These are phyloP conservation scores for Microctonus brassicae DNA, from an alignment of 2,888 invertebrate genomes.

Conservation along the genomic window DNA sequence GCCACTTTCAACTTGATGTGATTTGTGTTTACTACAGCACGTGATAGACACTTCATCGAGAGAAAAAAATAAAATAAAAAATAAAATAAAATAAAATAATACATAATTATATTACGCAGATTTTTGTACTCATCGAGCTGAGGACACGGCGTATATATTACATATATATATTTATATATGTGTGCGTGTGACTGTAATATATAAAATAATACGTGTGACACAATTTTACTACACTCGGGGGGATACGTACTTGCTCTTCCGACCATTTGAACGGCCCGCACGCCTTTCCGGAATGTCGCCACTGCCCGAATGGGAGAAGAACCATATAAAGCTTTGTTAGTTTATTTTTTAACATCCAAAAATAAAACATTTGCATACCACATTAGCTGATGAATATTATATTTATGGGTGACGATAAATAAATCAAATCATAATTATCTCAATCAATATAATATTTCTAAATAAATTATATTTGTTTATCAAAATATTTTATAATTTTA, in stretches of 20 bases:
- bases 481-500: no score
- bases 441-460: not conserved
- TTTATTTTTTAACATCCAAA: conserved; percentile 56
- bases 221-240: conserved; percentile 68
- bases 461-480: no score
- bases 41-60: not conserved
- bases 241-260: conserved; percentile 97
- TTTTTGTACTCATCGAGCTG: not conserved
- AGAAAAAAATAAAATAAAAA: not conserved
- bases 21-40: not conserved
- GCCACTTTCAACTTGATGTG: not conserved
- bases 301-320: conserved; percentile 80
- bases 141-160: conserved; percentile 10
- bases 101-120: not conserved
- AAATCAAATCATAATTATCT: not conserved
- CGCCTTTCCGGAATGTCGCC: conserved; percentile 99
- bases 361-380: not conserved
- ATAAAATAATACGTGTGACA: conserved; percentile 57
- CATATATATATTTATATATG: conserved; percentile 23
- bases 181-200: conserved; percentile 47
- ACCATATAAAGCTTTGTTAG: conserved; percentile 69
- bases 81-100: not conserved
- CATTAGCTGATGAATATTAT: not conserved
- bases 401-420: not conserved
- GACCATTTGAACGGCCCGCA: conserved; percentile 98